phyloP scores from a whole-genome alignment of 2,797 vertebrate genomes.

The Benthosema pterotum region DNA sequence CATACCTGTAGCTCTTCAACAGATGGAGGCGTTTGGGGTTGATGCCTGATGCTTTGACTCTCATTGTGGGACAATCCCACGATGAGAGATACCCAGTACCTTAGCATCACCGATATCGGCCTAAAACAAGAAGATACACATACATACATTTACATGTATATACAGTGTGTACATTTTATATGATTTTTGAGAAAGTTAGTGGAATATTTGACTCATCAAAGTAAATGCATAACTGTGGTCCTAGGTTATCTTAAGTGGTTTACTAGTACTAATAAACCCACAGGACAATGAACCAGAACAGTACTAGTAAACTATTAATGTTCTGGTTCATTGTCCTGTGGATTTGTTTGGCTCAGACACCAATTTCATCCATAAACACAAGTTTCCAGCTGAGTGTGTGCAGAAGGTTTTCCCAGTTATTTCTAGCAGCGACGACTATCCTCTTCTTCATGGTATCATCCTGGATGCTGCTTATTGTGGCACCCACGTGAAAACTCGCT shows the following conservation, averaged over 20 bases:
- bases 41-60: constrained; percentile 79
- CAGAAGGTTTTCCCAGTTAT: constrained; percentile 89
- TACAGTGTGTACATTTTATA: background rate
- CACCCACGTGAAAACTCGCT: constrained; percentile 86
- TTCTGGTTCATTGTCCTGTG: too few relatives aligned
- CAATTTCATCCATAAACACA: too few relatives aligned
- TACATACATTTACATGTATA: too few relatives aligned
- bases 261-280: too few relatives aligned
- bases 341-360: too few relatives aligned
- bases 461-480: constrained; percentile 72
- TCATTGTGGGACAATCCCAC: constrained; percentile 87
- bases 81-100: constrained; percentile 89
- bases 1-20: constrained; percentile 88
- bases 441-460: constrained; percentile 92
- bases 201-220: too few relatives aligned
- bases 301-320: too few relatives aligned
- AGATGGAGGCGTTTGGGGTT: constrained; percentile 84
- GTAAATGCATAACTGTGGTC: too few relatives aligned
- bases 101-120: constrained; percentile 79
- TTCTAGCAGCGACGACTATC: constrained; percentile 93
- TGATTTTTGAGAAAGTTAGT: too few relatives aligned
- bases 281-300: too few relatives aligned
- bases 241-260: too few relatives aligned
- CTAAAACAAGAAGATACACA: constrained; percentile 66
- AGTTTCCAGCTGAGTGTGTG: background rate